Percentiles rank a stretch among this genome's conserved stretches.
These are phyloP conservation scores for Parnassius orleans DNA, from an alignment of 2,888 invertebrate genomes.

Conservation along the genomic window DNA sequence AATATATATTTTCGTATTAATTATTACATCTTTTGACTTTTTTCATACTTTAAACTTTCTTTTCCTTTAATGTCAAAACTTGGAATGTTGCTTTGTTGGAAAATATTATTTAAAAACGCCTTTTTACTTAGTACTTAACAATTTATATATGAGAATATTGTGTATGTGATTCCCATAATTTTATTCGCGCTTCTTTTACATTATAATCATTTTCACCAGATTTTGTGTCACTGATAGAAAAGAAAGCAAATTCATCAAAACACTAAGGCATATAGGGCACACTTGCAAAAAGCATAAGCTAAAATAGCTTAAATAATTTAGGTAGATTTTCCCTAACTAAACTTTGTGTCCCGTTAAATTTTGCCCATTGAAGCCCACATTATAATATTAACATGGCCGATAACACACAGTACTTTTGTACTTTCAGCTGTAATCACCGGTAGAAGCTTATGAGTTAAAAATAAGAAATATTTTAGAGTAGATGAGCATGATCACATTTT, in stretches of 20 bases:
- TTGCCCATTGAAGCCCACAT: constrained; percentile 12
- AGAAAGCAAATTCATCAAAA: neutral
- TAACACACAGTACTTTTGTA: constrained; percentile 17
- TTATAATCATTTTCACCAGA: neutral
- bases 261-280: constrained; percentile 13
- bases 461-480: neutral
- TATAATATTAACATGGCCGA: constrained; percentile 7
- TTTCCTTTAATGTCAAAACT: neutral
- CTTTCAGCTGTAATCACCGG: constrained; percentile 18
- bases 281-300: constrained; percentile 14
- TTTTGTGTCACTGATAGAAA: neutral
- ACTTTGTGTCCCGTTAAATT: constrained; percentile 5
- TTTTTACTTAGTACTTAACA: too few relatives aligned
- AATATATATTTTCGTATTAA: too few relatives aligned
- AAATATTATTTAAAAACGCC: neutral
- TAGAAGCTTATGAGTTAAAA: constrained; percentile 5
- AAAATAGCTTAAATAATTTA: constrained; percentile 7
- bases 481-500: constrained; percentile 2
- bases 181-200: neutral
- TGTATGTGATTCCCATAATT: too few relatives aligned
- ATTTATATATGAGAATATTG: too few relatives aligned
- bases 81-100: too few relatives aligned
- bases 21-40: too few relatives aligned
- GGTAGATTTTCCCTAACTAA: neutral
- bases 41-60: neutral